phyloP scores from a whole-genome alignment of 1,140 invertebrate genomes.

The Drosophila arizonae region DNA sequence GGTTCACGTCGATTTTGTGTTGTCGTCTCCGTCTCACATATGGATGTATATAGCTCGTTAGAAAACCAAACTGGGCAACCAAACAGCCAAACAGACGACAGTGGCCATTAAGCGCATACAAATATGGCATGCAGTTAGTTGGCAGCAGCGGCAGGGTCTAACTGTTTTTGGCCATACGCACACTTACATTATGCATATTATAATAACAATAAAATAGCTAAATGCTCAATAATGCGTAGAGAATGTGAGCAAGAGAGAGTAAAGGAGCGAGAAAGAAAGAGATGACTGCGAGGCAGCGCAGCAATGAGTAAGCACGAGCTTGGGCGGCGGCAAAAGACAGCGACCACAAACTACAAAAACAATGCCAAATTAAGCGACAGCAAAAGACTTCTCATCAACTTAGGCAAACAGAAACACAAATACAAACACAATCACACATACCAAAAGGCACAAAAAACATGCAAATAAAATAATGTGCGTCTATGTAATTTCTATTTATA shows the following conservation, averaged over 20 bases:
- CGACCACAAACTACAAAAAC: conserved; percentile 46
- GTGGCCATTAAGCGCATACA: conserved; percentile 55
- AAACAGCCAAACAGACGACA: conserved; percentile 11
- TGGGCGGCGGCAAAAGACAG: conserved; percentile 30
- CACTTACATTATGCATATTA: conserved; percentile 47
- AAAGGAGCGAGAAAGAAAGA: no score
- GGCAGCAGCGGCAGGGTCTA: conserved; percentile 27
- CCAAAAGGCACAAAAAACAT: conserved; percentile 2
- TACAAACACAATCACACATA: no score
- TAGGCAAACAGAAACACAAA: background rate
- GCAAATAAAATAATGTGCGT: conserved; percentile 26
- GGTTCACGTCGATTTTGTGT: conserved; percentile 4
- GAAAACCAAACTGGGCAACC: conserved; percentile 56
- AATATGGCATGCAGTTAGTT: conserved; percentile 59
- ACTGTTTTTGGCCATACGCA: conserved; percentile 65
- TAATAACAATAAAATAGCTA: conserved; percentile 63
- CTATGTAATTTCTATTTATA: conserved; percentile 77
- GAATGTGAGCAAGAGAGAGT: background rate
- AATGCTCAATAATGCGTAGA: conserved; percentile 66
- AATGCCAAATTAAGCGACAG: conserved; percentile 70
- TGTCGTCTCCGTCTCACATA: conserved; percentile 41
- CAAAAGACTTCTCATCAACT: conserved; percentile 36
- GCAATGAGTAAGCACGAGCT: conserved; percentile 14
- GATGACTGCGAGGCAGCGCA: background rate
- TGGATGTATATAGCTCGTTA: conserved; percentile 48